These are phyloP conservation scores for Xiphophorus birchmanni DNA, from an alignment of 2,797 vertebrate genomes.

Conservation along the genomic window DNA sequence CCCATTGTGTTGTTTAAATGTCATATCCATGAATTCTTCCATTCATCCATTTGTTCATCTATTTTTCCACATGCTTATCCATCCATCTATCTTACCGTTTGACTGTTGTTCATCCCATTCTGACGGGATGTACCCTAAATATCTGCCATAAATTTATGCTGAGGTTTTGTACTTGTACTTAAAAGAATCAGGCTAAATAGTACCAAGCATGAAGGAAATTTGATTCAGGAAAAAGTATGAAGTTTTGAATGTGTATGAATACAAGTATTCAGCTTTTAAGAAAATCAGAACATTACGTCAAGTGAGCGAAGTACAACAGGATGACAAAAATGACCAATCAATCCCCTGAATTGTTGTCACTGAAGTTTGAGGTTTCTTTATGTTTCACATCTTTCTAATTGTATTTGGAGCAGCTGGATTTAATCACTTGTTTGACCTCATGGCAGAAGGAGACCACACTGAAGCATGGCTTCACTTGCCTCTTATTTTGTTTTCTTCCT, in stretches of 20 bases:
- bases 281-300: neutral
- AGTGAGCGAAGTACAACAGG: neutral
- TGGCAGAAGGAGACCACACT: slow-evolving; percentile 75
- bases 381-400: slow-evolving; percentile 31
- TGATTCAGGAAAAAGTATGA: neutral
- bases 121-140: neutral
- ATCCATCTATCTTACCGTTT: neutral
- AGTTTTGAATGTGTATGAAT: neutral
- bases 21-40: neutral
- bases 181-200: neutral
- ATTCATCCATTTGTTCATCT: neutral
- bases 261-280: slow-evolving; percentile 8
- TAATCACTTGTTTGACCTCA: slow-evolving; percentile 63
- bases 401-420: slow-evolving; percentile 65
- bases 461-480: slow-evolving; percentile 64
- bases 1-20: neutral
- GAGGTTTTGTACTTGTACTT: neutral
- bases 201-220: neutral
- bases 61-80: neutral
- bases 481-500: slow-evolving; percentile 64
- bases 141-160: neutral
- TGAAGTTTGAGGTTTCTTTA: slow-evolving; percentile 28
- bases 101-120: neutral
- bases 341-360: slow-evolving; percentile 14
- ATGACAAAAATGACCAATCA: slow-evolving; percentile 10